A percentile compares a stretch with the other conserved stretches of the same genome.
phyloP scores from a whole-genome alignment of 2,113 vertebrate species.

The Drymodes brunneopygia region DNA sequence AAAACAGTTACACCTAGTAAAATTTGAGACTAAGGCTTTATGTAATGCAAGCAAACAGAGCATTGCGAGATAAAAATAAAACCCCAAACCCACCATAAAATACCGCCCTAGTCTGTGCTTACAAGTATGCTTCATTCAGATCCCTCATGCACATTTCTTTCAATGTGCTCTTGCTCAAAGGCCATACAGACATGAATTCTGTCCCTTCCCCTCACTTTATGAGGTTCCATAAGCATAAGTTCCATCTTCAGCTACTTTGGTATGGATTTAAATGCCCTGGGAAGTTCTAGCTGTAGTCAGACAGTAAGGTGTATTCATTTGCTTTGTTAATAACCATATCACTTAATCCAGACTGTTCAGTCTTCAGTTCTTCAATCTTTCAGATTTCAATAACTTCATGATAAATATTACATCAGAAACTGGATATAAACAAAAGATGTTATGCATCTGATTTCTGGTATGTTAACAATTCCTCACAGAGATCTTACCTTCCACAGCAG shows the following conservation, averaged over 20 bases:
- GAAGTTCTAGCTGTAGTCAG: neutral
- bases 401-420: neutral
- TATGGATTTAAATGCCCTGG: neutral
- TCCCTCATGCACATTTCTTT: neutral
- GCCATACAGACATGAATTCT: neutral
- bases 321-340: neutral
- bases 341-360: neutral
- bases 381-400: neutral
- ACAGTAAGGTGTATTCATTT: neutral
- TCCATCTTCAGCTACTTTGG: neutral
- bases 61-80: neutral
- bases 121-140: neutral
- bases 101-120: neutral
- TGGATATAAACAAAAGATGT: neutral
- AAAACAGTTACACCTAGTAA: neutral
- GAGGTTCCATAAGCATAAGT: neutral
- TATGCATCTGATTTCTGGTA: neutral
- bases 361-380: neutral
- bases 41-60: neutral
- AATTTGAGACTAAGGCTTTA: neutral
- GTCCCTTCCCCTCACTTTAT: neutral
- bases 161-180: neutral
- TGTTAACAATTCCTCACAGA: neutral
- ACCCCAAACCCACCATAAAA: fast-evolving
- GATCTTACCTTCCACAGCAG: neutral